A percentile compares a stretch with the other conserved stretches of the same genome.
Conservation (phyloP, 2,797 vertebrate species). For the Siniperca undulata region DNA sequence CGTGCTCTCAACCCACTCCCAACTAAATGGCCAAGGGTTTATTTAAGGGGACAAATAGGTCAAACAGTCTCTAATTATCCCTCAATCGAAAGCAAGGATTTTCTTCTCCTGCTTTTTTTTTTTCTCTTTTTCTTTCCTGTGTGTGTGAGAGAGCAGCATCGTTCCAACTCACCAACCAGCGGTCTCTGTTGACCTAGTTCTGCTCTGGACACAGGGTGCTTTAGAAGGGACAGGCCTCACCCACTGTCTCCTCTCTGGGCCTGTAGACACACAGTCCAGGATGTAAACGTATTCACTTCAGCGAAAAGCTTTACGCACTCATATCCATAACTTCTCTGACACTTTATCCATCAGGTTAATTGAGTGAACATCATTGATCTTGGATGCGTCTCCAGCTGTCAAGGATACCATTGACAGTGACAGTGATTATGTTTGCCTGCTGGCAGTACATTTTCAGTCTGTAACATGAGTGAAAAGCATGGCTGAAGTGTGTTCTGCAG, state of each 20-base stretch:
- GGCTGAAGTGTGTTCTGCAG: slow-evolving; percentile 1
- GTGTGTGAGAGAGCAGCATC: slow-evolving; percentile 74
- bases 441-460: slow-evolving; percentile 45
- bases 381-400: slow-evolving; percentile 59
- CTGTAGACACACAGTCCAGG: slow-evolving; percentile 45
- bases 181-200: slow-evolving; percentile 83
- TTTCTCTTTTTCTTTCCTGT: slow-evolving; percentile 65
- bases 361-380: slow-evolving; percentile 77
- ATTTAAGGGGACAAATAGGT: slow-evolving; percentile 79
- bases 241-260: slow-evolving; percentile 65
- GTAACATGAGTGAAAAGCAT: slow-evolving; percentile 9
- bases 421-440: slow-evolving; percentile 58
- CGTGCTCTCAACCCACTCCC: slow-evolving; percentile 52
- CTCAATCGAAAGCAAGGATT: slow-evolving; percentile 71
- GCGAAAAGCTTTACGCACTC: slow-evolving; percentile 10
- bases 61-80: slow-evolving; percentile 82
- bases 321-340: slow-evolving; percentile 63
- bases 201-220: slow-evolving; percentile 76
- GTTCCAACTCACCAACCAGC: slow-evolving; percentile 82
- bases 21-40: slow-evolving; percentile 72
- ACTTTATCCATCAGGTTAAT: slow-evolving; percentile 74
- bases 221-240: slow-evolving; percentile 71
- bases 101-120: slow-evolving; percentile 65
- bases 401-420: slow-evolving; percentile 68
- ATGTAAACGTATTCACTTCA: slow-evolving; percentile 51